These are phyloP conservation scores for Intellagama lesueurii DNA, from an alignment of 2,797 vertebrate genomes.

Conservation along the genomic window DNA sequence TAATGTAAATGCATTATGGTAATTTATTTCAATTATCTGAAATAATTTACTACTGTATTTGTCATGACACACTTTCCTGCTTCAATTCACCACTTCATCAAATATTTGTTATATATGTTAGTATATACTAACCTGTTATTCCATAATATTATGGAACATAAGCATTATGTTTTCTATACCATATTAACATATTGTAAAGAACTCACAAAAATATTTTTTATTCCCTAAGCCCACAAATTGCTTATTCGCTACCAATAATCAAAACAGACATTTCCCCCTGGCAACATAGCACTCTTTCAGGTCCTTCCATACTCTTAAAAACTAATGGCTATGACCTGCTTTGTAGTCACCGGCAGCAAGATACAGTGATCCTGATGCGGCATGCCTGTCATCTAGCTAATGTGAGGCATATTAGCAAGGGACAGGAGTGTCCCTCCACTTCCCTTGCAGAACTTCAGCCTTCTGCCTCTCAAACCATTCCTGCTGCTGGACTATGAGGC, in stretches of 20 bases:
- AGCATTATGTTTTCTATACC: constrained; percentile 18
- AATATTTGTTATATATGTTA: constrained; percentile 11
- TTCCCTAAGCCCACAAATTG: not conserved
- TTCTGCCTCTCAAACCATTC: no score
- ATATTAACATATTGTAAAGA: not conserved
- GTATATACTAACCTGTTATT: not conserved
- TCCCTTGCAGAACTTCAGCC: no score
- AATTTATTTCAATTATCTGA: constrained; percentile 24
- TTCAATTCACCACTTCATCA: constrained; percentile 35
- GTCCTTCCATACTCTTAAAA: constrained; percentile 32
- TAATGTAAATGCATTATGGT: constrained; percentile 9
- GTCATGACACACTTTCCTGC: constrained; percentile 12
- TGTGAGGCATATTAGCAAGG: not conserved
- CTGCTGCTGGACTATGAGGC: no score
- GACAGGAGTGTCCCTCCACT: no score
- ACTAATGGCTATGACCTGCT: constrained; percentile 19
- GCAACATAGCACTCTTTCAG: constrained; percentile 30
- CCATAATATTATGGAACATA: constrained; percentile 27
- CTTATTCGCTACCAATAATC: not conserved
- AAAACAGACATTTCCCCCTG: not conserved
- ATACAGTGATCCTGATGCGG: not conserved
- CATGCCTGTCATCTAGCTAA: not conserved
- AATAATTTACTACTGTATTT: constrained; percentile 39
- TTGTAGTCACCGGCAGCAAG: not conserved
- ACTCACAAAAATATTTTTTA: constrained; percentile 9